phyloP scores from a whole-genome alignment of 2,113 vertebrate genomes.

The Bubo blakistoni region DNA sequence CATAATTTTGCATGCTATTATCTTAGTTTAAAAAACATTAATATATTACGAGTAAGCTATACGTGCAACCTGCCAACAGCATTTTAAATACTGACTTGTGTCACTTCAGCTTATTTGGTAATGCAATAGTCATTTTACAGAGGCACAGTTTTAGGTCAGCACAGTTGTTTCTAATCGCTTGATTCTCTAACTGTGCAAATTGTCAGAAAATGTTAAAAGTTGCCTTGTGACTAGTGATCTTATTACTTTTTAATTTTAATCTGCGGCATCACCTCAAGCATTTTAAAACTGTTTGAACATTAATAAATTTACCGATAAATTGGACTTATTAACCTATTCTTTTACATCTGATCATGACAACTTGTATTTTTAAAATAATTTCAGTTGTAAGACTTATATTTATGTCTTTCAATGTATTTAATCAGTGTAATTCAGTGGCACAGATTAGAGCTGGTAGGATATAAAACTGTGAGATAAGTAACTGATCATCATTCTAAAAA shows the following conservation, averaged over 20 bases:
- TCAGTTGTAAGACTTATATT: background rate
- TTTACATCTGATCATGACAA: background rate
- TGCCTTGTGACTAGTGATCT: background rate
- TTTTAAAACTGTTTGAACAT: background rate
- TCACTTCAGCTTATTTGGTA: conserved; percentile 46
- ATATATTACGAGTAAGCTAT: conserved; percentile 45
- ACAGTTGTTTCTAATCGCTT: background rate
- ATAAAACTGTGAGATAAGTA: conserved; percentile 38
- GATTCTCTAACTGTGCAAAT: conserved; percentile 16
- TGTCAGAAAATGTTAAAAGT: conserved; percentile 49
- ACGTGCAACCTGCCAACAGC: conserved; percentile 3
- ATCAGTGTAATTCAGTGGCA: background rate
- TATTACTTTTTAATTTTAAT: conserved; percentile 18
- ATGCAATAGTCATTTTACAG: conserved; percentile 28
- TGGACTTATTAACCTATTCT: background rate
- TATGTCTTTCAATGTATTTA: background rate
- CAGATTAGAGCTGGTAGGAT: background rate
- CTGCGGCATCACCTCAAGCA: background rate
- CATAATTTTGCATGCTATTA: conserved; percentile 69
- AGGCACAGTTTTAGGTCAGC: conserved; percentile 24
- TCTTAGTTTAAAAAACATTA: conserved; percentile 55
- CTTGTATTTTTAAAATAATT: background rate
- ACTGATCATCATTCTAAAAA: conserved; percentile 11
- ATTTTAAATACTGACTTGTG: conserved; percentile 36
- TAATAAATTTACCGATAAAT: background rate